A percentile compares a stretch with the other conserved stretches of the same genome.
phyloP scores from a whole-genome alignment of 1,140 invertebrate species.

The Drosophila lini region DNA sequence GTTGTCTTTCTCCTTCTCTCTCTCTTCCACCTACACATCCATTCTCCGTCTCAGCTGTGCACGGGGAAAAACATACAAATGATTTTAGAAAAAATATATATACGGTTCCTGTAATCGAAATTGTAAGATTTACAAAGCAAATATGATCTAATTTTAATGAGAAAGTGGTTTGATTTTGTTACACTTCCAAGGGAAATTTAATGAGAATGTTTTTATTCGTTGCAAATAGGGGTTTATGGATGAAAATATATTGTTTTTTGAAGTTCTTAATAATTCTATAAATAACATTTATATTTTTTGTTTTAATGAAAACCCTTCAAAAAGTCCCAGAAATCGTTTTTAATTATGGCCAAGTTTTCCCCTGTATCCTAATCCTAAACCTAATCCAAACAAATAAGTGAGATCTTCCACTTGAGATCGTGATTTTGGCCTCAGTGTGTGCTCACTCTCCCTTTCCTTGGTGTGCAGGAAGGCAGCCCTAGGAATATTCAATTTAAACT shows the following conservation, averaged over 20 bases:
- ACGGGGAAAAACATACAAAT: constrained; percentile 11
- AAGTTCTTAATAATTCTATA: no score
- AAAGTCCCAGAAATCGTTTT: neutral
- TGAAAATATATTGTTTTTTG: neutral
- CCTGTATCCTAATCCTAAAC: no score
- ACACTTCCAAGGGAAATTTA: neutral
- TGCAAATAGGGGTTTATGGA: neutral
- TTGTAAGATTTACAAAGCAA: neutral
- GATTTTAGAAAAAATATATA: neutral
- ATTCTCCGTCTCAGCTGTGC: neutral
- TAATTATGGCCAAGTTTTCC: neutral
- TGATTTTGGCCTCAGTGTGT: constrained; percentile 13
- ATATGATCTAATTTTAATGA: constrained; percentile 1
- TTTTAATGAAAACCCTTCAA: neutral
- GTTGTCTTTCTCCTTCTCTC: constrained; percentile 34
- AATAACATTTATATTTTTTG: no score
- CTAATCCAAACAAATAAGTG: neutral
- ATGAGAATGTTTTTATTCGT: neutral
- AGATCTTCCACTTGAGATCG: neutral
- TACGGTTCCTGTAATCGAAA: neutral
- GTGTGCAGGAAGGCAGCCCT: constrained; percentile 12
- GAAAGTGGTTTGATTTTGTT: neutral
- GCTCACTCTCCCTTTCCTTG: neutral
- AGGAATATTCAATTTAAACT: constrained; percentile 75
- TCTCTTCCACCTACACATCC: neutral